Conservation (phyloP, 64 coral and sea anemone genomes). For the Stylophora pistillata region DNA sequence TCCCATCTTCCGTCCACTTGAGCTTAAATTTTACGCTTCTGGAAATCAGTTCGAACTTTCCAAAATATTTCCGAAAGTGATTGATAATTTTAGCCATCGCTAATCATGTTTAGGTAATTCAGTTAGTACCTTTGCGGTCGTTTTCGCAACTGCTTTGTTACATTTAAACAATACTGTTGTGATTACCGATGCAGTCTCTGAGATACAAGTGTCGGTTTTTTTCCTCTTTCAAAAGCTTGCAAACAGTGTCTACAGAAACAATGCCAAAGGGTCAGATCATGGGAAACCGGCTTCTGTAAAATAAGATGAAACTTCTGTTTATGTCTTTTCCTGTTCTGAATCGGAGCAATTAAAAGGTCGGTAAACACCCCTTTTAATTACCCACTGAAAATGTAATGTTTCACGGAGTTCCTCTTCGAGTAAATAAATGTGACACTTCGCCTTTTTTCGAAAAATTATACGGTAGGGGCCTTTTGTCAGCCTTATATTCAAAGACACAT, state of each 20-base stretch:
- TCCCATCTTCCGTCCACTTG: background rate
- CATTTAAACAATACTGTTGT: background rate
- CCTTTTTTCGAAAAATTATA: background rate
- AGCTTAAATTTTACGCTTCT: background rate
- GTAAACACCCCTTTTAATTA: background rate
- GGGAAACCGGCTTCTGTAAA: background rate
- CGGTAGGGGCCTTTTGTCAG: background rate
- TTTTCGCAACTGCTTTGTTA: constrained; percentile 1
- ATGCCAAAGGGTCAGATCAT: background rate
- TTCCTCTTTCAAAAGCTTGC: background rate
- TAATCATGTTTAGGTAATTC: constrained; percentile 38
- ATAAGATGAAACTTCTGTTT: background rate
- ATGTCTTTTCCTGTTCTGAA: background rate
- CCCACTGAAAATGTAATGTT: background rate
- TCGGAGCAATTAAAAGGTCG: background rate
- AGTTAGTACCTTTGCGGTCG: constrained; percentile 37
- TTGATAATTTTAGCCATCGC: constrained; percentile 26
- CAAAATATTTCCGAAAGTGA: constrained; percentile 35
- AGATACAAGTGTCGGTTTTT: background rate
- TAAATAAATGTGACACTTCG: background rate
- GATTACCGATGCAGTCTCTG: background rate
- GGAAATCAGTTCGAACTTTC: constrained; percentile 27
- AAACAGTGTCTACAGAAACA: background rate
- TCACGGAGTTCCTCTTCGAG: background rate
- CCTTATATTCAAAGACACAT: background rate